Conservation (phyloP, 2,888 invertebrate genomes). For the Agrochola litura region DNA sequence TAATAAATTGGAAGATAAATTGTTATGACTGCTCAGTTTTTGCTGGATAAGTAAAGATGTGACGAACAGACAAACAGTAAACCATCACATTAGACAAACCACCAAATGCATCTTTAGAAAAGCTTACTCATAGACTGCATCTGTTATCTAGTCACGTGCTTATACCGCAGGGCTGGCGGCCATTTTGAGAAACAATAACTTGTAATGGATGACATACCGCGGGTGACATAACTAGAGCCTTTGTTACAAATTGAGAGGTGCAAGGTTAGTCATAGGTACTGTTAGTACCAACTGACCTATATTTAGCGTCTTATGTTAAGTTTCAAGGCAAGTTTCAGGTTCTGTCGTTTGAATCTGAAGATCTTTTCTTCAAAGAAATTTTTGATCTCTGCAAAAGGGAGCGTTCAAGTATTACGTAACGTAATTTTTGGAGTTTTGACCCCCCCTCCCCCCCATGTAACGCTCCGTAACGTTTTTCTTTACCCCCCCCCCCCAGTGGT, state of each 20-base stretch:
- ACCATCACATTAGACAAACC: slow-evolving; percentile 8
- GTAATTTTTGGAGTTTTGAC: too few species aligned
- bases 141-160: slow-evolving; percentile 39
- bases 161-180: slow-evolving; percentile 53
- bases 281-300: slow-evolving; percentile 4
- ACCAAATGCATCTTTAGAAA: slow-evolving; percentile 35
- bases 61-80: slow-evolving; percentile 28
- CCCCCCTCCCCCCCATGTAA: too few species aligned
- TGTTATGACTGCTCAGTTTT: not conserved
- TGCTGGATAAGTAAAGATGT: too few species aligned
- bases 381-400: not conserved
- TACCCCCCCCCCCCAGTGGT: too few species aligned
- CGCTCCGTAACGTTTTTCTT: too few species aligned
- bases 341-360: not conserved
- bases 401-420: too few species aligned
- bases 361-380: not conserved
- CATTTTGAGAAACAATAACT: slow-evolving; percentile 40
- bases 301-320: not conserved
- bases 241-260: slow-evolving; percentile 53
- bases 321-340: not conserved
- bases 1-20: not conserved
- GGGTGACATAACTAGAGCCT: slow-evolving; percentile 56
- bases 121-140: slow-evolving; percentile 51
- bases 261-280: slow-evolving; percentile 46
- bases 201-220: slow-evolving; percentile 45